These are phyloP conservation scores for Polietes domitor DNA, from an alignment of 2,888 invertebrate genomes.

Conservation along the genomic window DNA sequence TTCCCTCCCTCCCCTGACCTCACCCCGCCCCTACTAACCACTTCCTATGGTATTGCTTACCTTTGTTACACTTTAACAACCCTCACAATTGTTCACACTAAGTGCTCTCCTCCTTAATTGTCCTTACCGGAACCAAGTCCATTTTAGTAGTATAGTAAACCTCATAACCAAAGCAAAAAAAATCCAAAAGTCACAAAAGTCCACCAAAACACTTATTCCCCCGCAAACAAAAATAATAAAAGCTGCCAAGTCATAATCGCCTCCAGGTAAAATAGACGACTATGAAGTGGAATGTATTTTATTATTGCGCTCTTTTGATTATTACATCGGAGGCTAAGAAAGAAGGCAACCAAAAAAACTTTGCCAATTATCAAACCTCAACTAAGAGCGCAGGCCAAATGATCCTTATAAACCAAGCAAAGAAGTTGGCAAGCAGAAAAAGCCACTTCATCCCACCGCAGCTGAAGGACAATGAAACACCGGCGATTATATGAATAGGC, in stretches of 20 bases:
- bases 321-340: not conserved
- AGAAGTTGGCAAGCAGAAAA: not conserved
- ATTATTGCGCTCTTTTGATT: not conserved
- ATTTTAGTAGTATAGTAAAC: no score
- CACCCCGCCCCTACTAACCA: no score
- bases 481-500: not conserved
- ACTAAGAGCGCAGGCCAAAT: constrained; percentile 6
- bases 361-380: constrained; percentile 52
- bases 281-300: constrained; percentile 13
- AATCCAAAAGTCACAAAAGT: not conserved
- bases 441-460: not conserved
- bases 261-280: not conserved
- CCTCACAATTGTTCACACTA: no score
- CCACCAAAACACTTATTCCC: constrained; percentile 6
- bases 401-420: not conserved
- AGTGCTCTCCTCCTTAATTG: no score
- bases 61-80: no score
- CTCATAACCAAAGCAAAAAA: not conserved
- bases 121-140: no score
- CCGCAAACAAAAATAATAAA: not conserved
- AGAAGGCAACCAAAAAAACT: constrained; percentile 39
- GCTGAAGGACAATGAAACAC: not conserved
- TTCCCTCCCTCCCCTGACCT: no score
- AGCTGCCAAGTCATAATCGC: constrained; percentile 33
- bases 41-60: no score